phyloP scores from a whole-genome alignment of 2,113 vertebrate species.

The Hirundichthys speculiger region DNA sequence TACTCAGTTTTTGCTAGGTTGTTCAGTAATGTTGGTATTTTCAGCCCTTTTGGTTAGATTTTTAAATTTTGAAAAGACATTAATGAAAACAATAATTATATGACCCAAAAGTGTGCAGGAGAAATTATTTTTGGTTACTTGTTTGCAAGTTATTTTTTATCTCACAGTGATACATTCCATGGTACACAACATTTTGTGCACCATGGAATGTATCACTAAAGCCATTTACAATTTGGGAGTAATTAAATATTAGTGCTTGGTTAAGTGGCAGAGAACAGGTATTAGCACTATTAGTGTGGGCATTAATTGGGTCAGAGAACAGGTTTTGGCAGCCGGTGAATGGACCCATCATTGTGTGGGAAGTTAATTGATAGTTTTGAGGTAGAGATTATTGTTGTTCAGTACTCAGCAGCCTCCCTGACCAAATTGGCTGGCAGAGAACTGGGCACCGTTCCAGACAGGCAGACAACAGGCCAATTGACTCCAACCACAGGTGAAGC shows the following conservation, averaged over 20 bases:
- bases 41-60: too few relatives aligned
- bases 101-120: too few relatives aligned
- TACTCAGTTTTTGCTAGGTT: too few relatives aligned
- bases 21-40: too few relatives aligned
- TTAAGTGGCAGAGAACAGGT: slow-evolving; percentile 57
- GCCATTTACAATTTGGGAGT: slow-evolving; percentile 32
- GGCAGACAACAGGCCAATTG: slow-evolving; percentile 74
- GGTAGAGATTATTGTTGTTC: slow-evolving; percentile 63
- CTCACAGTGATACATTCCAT: too few relatives aligned
- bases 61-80: too few relatives aligned
- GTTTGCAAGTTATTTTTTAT: too few relatives aligned
- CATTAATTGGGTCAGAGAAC: slow-evolving; percentile 56
- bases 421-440: slow-evolving; percentile 56
- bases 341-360: slow-evolving; percentile 50
- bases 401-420: slow-evolving; percentile 41
- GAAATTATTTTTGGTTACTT: too few relatives aligned
- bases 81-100: too few relatives aligned
- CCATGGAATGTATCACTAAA: slow-evolving; percentile 35
- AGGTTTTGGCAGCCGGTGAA: slow-evolving; percentile 69
- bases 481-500: slow-evolving; percentile 78
- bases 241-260: slow-evolving; percentile 34
- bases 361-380: slow-evolving; percentile 65
- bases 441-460: slow-evolving; percentile 68
- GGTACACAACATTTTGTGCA: slow-evolving; percentile 28
- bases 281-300: slow-evolving; percentile 46